Conservation (phyloP, 2,113 vertebrate species). For the Thunnus maccoyii region DNA sequence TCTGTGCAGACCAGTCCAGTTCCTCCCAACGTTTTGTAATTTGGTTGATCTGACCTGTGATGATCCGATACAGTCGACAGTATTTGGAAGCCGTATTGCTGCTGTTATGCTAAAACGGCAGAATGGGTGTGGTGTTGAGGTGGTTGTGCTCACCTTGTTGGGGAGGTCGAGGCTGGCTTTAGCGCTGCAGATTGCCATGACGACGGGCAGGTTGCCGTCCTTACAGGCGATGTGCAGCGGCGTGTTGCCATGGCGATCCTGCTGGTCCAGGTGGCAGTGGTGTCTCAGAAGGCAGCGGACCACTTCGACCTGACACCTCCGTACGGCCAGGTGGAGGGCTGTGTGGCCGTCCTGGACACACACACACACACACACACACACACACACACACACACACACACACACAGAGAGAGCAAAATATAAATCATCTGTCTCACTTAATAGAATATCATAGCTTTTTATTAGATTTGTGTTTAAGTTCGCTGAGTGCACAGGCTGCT, state of each 20-base stretch:
- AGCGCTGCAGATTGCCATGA: slow-evolving; percentile 89
- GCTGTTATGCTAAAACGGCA: not conserved
- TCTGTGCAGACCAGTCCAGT: too few species aligned
- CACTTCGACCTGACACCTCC: slow-evolving; percentile 96
- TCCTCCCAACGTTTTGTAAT: too few species aligned
- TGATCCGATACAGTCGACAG: too few species aligned
- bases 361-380: not conserved
- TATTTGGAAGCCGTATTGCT: not conserved
- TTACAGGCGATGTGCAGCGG: slow-evolving; percentile 97
- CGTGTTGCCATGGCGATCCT: slow-evolving; percentile 96
- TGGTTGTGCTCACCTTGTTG: slow-evolving; percentile 90
- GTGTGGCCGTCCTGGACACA: slow-evolving; percentile 93
- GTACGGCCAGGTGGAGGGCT: slow-evolving; percentile 95
- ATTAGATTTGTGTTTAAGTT: not conserved
- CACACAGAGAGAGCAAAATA: not conserved
- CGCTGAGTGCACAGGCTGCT: not conserved
- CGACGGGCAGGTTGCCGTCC: slow-evolving; percentile 93
- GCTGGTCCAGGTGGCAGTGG: slow-evolving; percentile 89
- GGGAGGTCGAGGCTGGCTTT: slow-evolving; percentile 90
- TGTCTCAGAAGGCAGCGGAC: slow-evolving; percentile 91
- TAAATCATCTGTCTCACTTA: too few species aligned
- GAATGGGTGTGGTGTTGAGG: not conserved
- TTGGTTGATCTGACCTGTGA: too few species aligned
- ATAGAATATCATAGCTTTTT: too few species aligned
- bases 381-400: not conserved